Conservation (phyloP, 2,113 vertebrate species). For the Eretmodus cyanostictus region DNA sequence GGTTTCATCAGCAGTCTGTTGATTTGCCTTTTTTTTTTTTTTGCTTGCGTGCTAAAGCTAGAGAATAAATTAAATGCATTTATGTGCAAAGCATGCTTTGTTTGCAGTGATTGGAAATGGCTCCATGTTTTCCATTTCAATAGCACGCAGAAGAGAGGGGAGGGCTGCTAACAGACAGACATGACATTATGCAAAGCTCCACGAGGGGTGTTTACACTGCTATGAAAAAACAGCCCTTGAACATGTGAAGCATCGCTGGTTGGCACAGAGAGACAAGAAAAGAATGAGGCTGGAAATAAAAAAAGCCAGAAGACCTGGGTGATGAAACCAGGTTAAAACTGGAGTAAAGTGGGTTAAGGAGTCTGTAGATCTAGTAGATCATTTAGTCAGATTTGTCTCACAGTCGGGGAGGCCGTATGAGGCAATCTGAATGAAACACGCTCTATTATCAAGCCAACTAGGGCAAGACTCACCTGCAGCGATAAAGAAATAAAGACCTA, state of each 20-base stretch:
- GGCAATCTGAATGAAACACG: slow-evolving; percentile 39
- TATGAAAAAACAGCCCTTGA: slow-evolving; percentile 26
- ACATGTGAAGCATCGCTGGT: background rate
- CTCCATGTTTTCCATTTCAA: background rate
- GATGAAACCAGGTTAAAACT: slow-evolving; percentile 27
- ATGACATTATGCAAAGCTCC: background rate
- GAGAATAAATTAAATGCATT: background rate
- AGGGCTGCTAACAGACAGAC: background rate
- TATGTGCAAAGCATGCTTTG: background rate
- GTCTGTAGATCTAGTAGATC: slow-evolving; percentile 8
- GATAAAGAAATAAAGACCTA: background rate
- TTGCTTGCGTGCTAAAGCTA: background rate
- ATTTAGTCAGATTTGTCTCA: slow-evolving; percentile 19
- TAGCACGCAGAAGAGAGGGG: background rate
- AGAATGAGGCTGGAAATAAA: background rate
- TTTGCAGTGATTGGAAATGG: background rate
- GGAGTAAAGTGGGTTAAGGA: slow-evolving; percentile 12
- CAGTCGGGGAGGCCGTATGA: slow-evolving; percentile 16
- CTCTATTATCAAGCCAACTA: background rate
- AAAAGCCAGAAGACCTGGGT: background rate
- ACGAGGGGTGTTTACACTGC: slow-evolving; percentile 14
- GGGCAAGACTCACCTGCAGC: slow-evolving; percentile 32
- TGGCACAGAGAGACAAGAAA: background rate
- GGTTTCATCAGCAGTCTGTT: background rate
- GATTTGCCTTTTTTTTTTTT: background rate